A percentile compares a stretch with the other conserved stretches of the same genome.
Conservation (phyloP, 35 echinoderm and acorn worm species). For the Apostichopus californicus region DNA sequence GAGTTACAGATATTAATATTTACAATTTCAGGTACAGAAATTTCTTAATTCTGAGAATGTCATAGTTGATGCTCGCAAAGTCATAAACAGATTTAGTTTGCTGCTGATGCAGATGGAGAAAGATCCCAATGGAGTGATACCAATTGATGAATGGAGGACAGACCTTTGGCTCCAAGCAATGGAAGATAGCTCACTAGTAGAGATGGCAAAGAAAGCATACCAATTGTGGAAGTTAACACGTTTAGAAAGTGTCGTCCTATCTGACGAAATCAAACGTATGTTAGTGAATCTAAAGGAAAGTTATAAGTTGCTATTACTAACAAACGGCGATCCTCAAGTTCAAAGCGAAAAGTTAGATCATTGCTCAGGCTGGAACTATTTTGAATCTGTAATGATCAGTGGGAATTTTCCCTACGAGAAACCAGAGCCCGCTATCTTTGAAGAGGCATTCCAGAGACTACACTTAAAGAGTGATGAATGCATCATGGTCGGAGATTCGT, state of each 20-base stretch:
- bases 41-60: neutral
- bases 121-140: constrained; percentile 78
- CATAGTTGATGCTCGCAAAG: constrained; percentile 49
- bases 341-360: constrained; percentile 84
- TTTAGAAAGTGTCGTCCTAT: constrained; percentile 71
- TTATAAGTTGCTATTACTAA: constrained; percentile 87
- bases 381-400: constrained; percentile 92
- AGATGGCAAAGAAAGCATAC: constrained; percentile 60
- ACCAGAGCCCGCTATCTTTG: constrained; percentile 85
- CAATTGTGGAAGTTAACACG: constrained; percentile 76
- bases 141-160: constrained; percentile 92
- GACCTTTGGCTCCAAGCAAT: constrained; percentile 82
- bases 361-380: constrained; percentile 75
- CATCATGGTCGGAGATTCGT: constrained; percentile 90
- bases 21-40: constrained; percentile 17
- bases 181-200: constrained; percentile 42
- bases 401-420: constrained; percentile 85
- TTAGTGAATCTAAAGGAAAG: constrained; percentile 53
- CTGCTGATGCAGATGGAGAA: constrained; percentile 42
- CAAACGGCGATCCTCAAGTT: constrained; percentile 79
- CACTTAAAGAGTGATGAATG: constrained; percentile 52
- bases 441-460: constrained; percentile 73
- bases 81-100: constrained; percentile 60
- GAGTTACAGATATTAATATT: neutral
- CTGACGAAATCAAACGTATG: constrained; percentile 65